Percentiles rank a stretch among this genome's conserved stretches.
phyloP scores from a whole-genome alignment of 2,888 invertebrate genomes.

The Periphyllus acericola region DNA sequence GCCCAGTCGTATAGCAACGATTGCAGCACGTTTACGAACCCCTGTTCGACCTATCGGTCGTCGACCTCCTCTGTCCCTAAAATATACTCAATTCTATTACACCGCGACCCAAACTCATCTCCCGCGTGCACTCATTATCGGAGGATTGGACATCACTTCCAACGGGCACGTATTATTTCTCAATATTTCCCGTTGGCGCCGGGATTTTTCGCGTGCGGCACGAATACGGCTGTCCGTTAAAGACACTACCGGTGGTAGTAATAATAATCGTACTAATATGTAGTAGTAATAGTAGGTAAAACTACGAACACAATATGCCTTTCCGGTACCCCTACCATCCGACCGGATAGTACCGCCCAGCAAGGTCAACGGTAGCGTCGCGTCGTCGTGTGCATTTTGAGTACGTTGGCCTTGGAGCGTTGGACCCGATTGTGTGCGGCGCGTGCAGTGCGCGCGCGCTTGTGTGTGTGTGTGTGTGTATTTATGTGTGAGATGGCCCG shows the following conservation, averaged over 20 bases:
- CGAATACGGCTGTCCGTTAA: neutral
- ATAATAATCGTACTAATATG: neutral
- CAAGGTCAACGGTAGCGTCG: conserved; percentile 61
- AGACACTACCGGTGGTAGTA: neutral
- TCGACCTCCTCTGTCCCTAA: conserved; percentile 42
- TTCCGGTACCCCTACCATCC: conserved; percentile 53
- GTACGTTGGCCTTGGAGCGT: conserved; percentile 61
- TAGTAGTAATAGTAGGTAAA: neutral
- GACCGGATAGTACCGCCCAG: conserved; percentile 10
- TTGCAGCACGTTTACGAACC: conserved; percentile 42
- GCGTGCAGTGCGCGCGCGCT: neutral
- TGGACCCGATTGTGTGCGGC: conserved; percentile 27
- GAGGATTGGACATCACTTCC: neutral
- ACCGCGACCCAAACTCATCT: conserved; percentile 12
- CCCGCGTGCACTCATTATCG: neutral
- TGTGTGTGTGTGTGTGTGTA: neutral
- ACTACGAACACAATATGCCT: conserved; percentile 24
- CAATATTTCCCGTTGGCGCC: neutral
- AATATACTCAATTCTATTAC: conserved; percentile 2
- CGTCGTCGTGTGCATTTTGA: conserved; percentile 28
- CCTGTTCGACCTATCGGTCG: conserved; percentile 56
- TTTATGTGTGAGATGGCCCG: conserved; percentile 25
- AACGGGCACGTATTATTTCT: neutral
- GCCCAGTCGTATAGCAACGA: neutral
- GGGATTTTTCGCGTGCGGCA: neutral